Evolutionary conservation across 2,888 invertebrate species (phyloP), one percentile per base, ranked within the genome.

Genomic region (Ennomos quercinarius): DNA sequence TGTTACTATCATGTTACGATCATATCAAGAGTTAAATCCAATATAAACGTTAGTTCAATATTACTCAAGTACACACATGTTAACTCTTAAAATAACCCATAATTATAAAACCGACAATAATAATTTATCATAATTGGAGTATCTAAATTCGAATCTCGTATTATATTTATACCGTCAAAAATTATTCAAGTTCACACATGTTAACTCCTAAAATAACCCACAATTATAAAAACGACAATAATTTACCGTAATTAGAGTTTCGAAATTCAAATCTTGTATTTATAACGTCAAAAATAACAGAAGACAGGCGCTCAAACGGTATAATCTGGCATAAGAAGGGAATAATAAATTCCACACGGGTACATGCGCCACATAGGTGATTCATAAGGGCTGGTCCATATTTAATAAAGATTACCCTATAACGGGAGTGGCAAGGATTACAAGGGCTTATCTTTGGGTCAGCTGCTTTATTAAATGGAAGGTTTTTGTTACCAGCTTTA

Each of bases 381-480:
- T 64, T 66, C 63, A 64, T 61, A 59, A 61, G 61, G 52, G 50
- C 57, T 62, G 63, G 66, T 61, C 66, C 72, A 70, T 75, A 78
- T 74, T 74, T 74, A 76, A 75, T 76, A 76, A 73, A 75, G 73
- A 77, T 77, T 72, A 73, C 73, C 60, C 60, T 64, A 71, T 69
- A 60, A 71, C 63, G 58, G 55, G 68, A 68, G 60, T 64, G 69
- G 61, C 64, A 62, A 57, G 70, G 70, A 66, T 73, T 68, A 73
- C 57, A 59, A 57, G 27, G 66, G 68, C 68, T 75, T 75, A 76
- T 73, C 72, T 73, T 63, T 40, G 68, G 68, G 70, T 70, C 73
- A 73, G 63, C 67, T 70, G 67, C 60, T 74, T 70, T 73, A 71
- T 74, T 70, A 72, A 63, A 69, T 61, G 65, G 64, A 52, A 58